phyloP scores from a whole-genome alignment of 2,113 vertebrate genomes.

The Paratilapia polleni region DNA sequence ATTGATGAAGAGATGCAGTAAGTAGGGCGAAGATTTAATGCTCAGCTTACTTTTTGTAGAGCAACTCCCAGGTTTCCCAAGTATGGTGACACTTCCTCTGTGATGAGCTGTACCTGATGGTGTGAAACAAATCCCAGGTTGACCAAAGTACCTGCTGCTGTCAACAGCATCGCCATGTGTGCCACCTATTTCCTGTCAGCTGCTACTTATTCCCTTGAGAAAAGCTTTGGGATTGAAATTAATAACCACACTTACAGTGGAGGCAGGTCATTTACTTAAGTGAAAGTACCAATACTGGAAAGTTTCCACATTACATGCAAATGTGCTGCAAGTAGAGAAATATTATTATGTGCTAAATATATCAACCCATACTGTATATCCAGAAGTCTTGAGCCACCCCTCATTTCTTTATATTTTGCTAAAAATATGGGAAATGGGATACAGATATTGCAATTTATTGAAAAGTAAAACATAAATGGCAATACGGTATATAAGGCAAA shows the following conservation, averaged over 20 bases:
- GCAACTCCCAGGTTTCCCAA: slow-evolving; percentile 56
- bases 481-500: neutral
- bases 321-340: neutral
- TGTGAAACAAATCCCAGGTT: slow-evolving; percentile 62
- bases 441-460: no score
- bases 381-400: neutral
- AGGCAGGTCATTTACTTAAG: neutral
- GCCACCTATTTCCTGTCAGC: slow-evolving; percentile 43
- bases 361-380: neutral
- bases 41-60: slow-evolving; percentile 48
- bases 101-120: slow-evolving; percentile 50
- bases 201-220: slow-evolving; percentile 26
- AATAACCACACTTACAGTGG: neutral
- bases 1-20: slow-evolving; percentile 56
- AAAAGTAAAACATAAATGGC: no score
- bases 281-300: neutral
- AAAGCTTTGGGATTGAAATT: slow-evolving; percentile 16
- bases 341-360: neutral
- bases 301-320: neutral
- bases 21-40: slow-evolving; percentile 53
- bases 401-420: neutral
- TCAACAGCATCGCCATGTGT: slow-evolving; percentile 3
- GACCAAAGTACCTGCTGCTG: slow-evolving; percentile 43
- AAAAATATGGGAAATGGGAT: neutral
- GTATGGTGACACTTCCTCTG: slow-evolving; percentile 32